Base-by-base conservation (phyloP, 1,140 invertebrate genomes). In the Lasaia peninsularis region DNA sequence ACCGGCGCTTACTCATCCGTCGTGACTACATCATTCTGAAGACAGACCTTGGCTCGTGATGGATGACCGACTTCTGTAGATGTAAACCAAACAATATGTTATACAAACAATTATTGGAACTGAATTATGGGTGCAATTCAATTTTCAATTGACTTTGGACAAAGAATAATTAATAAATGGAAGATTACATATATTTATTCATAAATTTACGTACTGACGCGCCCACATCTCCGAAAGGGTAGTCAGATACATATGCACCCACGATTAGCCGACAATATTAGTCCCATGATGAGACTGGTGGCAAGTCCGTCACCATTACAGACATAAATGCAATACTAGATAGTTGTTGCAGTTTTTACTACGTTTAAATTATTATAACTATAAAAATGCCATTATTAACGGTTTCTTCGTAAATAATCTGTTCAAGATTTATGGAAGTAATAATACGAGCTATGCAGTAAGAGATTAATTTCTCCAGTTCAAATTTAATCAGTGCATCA, bases 11-110 rank as follows among this genome's bases (percentile, higher is more conserved):
- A 48, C 14, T 48, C 40, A 21, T 9, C 18, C 40, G 18, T 48
- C 40, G 40, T 48, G 40, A 48, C 40, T 21, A 18, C 40, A 48
- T 48, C 40, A n/a, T 48, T 48, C 9, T 11, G 40, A 48, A 21
- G 18, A 48, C 40, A 48, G 10, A 18, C 40, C 18, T 18, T 18
- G 40, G 10, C 18, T 21, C 1, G 4, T 48, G 40, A 48, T 48
- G 18, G 18, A 48, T 48, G 8, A n/a, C 11, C 11, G 40, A 20
- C 40, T 48, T 48, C 40, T 20, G 4, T 11, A n/a, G 16, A 48
- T 48, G 40, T 48, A 48, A 21, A 21, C 18, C 20, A 21, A 48
- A 48, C 40, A 20, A 48, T 48, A 48, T 20, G 40, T 48, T 21
- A 48, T 21, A 21, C 18, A 20, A 11, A 48, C 40, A 48, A 48